Evolutionary conservation across 2,888 invertebrate species (phyloP).

Genomic region (Paralinhomoeus sp.): DNA sequence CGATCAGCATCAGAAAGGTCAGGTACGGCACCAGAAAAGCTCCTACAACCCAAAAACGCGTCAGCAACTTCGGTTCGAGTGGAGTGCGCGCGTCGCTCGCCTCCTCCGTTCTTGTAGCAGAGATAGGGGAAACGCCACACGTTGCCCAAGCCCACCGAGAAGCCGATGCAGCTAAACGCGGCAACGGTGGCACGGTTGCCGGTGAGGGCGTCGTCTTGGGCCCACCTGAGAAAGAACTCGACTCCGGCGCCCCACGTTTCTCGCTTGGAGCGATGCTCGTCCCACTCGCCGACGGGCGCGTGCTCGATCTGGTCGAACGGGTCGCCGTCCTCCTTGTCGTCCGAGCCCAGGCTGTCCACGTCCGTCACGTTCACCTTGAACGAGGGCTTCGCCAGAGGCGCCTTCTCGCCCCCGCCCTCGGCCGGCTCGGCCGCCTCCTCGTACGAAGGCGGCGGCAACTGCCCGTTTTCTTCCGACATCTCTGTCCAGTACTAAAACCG

Average conservation of each 20-base stretch:
- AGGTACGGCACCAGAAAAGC: constrained; percentile 26
- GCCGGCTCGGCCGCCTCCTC: no score
- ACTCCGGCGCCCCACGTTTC: constrained; percentile 50
- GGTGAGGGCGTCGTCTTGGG: no score
- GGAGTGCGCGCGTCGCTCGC: constrained; percentile 8
- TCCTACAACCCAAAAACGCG: constrained; percentile 12
- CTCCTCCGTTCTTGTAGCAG: constrained; percentile 30
- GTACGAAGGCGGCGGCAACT: no score
- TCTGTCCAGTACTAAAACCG: no score
- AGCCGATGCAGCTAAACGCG: constrained; percentile 29
- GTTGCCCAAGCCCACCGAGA: constrained; percentile 4
- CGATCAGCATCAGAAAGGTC: constrained; percentile 21
- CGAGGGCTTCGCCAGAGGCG: no score
- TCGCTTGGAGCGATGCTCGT: constrained; percentile 36
- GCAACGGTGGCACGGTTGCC: no score
- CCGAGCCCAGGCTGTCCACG: no score
- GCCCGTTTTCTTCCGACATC: no score
- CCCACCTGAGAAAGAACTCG: constrained; percentile 39
- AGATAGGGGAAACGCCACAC: constrained; percentile 13
- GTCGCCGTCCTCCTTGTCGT: no score
- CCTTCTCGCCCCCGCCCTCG: no score
- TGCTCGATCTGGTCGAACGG: no score
- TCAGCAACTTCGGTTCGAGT: neutral
- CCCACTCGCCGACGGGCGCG: constrained; percentile 1
- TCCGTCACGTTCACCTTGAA: no score